Evolutionary conservation across 2,888 invertebrate genomes (phyloP).

Genomic region (Lepidochitona cinerea): DNA sequence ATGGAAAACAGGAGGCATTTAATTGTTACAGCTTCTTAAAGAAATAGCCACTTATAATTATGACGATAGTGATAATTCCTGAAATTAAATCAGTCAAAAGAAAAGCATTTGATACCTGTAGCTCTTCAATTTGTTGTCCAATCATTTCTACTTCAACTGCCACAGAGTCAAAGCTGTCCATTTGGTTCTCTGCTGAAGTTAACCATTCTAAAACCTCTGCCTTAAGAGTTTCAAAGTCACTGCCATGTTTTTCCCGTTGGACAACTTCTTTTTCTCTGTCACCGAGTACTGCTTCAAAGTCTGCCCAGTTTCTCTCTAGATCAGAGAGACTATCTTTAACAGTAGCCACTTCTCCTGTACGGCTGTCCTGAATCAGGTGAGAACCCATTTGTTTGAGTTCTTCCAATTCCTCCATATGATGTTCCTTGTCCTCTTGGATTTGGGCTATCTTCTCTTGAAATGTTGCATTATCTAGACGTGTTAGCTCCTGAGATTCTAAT

Average conservation of each 20-base stretch:
- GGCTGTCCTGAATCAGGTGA: conserved; percentile 55
- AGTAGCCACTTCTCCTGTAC: conserved; percentile 58
- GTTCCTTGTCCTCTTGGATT: conserved; percentile 49
- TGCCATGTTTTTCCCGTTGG: conserved; percentile 87
- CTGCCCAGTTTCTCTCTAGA: conserved; percentile 91
- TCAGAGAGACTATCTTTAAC: conserved; percentile 66
- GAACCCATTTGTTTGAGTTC: conserved; percentile 51
- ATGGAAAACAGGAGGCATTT: too few species aligned
- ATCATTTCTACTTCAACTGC: conserved; percentile 90
- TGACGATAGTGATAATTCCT: too few species aligned
- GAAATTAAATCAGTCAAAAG: too few species aligned
- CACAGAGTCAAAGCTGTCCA: conserved; percentile 84
- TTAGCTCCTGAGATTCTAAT: conserved; percentile 77
- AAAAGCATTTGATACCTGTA: too few species aligned
- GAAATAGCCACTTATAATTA: too few species aligned
- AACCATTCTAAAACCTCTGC: conserved; percentile 90
- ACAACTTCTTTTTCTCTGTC: conserved; percentile 88
- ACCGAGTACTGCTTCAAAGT: conserved; percentile 84
- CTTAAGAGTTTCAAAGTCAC: conserved; percentile 87
- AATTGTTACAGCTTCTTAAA: too few species aligned
- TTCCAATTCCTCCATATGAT: conserved; percentile 49
- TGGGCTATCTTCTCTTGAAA: conserved; percentile 76
- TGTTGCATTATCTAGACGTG: conserved; percentile 76
- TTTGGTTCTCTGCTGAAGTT: conserved; percentile 82
- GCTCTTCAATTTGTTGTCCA: conserved; percentile 80